These are phyloP conservation scores for Pristionchus mayeri DNA, from an alignment of 2,888 invertebrate species.

Conservation along the genomic window DNA sequence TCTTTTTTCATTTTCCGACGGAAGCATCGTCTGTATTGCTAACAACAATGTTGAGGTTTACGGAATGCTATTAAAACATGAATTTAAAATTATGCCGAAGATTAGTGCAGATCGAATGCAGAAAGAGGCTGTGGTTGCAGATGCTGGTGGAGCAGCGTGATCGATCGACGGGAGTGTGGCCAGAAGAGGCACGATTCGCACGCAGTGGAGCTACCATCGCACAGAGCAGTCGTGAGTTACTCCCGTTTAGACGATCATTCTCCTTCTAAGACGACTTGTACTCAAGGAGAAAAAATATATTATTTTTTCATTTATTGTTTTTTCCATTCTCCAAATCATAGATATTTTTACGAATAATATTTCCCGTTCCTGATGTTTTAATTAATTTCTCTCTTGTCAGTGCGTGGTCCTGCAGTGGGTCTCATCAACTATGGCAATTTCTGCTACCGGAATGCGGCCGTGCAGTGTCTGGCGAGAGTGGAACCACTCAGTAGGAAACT, in stretches of 20 bases:
- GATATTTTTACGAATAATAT: no score
- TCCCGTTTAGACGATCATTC: no score
- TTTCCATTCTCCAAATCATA: no score
- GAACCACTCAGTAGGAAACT: constrained; percentile 60
- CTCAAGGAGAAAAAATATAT: no score
- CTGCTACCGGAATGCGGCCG: constrained; percentile 93
- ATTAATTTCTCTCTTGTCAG: background rate
- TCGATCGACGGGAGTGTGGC: constrained; percentile 89
- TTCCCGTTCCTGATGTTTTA: no score
- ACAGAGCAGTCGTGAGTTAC: constrained; percentile 52
- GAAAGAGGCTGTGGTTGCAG: constrained; percentile 47
- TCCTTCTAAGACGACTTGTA: no score
- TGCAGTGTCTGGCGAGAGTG: constrained; percentile 82
- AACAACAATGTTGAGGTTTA: background rate
- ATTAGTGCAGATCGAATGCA: background rate
- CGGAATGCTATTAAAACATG: no score
- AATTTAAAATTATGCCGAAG: no score
- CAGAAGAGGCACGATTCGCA: constrained; percentile 84
- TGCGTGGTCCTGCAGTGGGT: constrained; percentile 83
- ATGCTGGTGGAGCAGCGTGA: constrained; percentile 82
- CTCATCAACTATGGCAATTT: constrained; percentile 93
- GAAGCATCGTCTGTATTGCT: background rate
- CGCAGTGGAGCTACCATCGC: constrained; percentile 59
- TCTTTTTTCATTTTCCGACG: background rate
- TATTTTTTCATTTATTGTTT: no score